Conservation (phyloP, 2,113 vertebrate genomes). For the Nerophis ophidion region DNA sequence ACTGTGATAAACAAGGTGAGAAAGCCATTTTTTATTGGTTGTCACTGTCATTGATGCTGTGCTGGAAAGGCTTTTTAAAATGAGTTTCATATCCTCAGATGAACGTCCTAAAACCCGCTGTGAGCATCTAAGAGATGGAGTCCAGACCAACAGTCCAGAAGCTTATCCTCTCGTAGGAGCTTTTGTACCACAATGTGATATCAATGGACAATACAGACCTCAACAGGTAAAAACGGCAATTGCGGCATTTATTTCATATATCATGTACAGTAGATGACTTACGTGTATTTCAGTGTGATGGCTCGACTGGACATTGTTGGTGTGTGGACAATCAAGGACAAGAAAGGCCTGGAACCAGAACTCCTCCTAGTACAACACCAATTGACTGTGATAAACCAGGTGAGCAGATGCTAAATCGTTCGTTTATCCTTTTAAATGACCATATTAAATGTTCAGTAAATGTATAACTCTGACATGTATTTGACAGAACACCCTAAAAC, state of each 20-base stretch:
- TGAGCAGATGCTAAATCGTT: slow-evolving; percentile 34
- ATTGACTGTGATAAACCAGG: slow-evolving; percentile 69
- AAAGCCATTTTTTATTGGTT: not conserved
- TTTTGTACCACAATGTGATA: slow-evolving; percentile 77
- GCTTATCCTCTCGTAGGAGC: slow-evolving; percentile 37
- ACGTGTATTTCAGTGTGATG: slow-evolving; percentile 67
- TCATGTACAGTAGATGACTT: too few species aligned
- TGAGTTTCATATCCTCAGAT: slow-evolving; percentile 6
- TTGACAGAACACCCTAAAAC: slow-evolving; percentile 30
- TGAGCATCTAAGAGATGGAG: slow-evolving; percentile 62
- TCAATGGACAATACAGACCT: slow-evolving; percentile 70
- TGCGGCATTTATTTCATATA: too few species aligned
- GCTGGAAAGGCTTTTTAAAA: not conserved
- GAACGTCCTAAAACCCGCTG: slow-evolving; percentile 61
- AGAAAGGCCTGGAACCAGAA: slow-evolving; percentile 77
- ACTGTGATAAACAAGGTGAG: slow-evolving; percentile 69
- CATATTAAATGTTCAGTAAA: not conserved
- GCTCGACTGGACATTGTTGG: slow-evolving; percentile 80
- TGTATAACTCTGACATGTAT: not conserved
- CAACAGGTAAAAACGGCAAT: slow-evolving; percentile 47
- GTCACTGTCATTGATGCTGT: not conserved
- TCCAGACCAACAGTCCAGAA: slow-evolving; percentile 31
- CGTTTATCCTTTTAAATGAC: too few species aligned
- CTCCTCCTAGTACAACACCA: slow-evolving; percentile 44
- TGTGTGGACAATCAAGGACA: slow-evolving; percentile 74